Conservation (phyloP, 2,113 vertebrate species). For the Podarcis muralis region DNA sequence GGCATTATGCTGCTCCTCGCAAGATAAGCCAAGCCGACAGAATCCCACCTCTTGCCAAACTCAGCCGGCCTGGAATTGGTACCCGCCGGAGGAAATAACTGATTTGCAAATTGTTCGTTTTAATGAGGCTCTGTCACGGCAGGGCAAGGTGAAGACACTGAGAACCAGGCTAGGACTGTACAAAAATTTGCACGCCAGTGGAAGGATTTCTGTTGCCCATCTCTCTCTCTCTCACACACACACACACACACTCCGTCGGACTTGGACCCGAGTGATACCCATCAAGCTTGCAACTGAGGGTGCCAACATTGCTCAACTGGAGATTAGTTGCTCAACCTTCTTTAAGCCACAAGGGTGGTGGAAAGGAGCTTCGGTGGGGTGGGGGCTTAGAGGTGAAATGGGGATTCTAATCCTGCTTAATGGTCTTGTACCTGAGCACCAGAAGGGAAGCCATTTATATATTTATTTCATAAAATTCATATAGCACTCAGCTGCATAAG, state of each 20-base stretch:
- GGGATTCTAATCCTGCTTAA: not conserved
- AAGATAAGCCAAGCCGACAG: not conserved
- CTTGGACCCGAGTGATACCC: not conserved
- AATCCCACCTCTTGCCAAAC: not conserved
- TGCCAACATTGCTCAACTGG: not conserved
- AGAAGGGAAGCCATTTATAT: too few relatives aligned
- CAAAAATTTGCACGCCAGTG: not conserved
- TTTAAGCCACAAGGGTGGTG: not conserved
- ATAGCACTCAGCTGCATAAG: too few relatives aligned
- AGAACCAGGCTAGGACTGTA: not conserved
- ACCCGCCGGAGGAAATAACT: not conserved
- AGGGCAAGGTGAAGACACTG: not conserved
- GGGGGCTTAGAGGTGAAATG: not conserved
- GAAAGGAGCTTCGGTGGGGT: not conserved
- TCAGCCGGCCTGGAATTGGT: not conserved
- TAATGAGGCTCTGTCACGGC: not conserved
- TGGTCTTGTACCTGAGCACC: not conserved
- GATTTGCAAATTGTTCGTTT: not conserved
- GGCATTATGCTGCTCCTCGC: not conserved
- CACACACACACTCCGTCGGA: not conserved
- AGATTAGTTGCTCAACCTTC: not conserved
- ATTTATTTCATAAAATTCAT: too few relatives aligned
- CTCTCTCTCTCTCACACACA: too few relatives aligned
- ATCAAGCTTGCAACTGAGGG: not conserved
- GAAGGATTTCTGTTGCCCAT: not conserved